phyloP scores from a whole-genome alignment of 1,140 invertebrate species.

The Brachionus sp. region DNA sequence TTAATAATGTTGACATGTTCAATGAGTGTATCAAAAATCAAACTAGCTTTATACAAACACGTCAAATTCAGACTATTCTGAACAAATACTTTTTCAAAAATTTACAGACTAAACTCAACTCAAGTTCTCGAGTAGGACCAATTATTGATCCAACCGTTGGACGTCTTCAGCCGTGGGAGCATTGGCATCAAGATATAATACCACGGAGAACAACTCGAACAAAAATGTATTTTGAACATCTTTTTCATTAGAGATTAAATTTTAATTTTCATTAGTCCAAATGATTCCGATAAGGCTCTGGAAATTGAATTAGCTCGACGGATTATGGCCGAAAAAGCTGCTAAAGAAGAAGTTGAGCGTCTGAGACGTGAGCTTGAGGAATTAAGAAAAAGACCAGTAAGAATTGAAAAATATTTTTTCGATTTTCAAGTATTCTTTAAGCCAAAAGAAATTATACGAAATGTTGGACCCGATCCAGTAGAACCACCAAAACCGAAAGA shows the following conservation, averaged over 20 bases:
- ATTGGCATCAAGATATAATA: constrained; percentile 42
- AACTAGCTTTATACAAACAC: constrained; percentile 8
- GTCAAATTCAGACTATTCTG: constrained; percentile 36
- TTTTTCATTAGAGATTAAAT: neutral
- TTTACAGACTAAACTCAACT: neutral
- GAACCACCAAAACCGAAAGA: neutral
- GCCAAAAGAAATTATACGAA: neutral
- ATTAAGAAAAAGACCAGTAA: neutral
- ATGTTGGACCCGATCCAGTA: neutral
- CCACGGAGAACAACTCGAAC: neutral
- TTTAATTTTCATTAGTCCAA: neutral
- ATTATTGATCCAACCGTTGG: constrained; percentile 44
- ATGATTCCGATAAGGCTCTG: neutral
- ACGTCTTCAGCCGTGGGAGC: constrained; percentile 41
- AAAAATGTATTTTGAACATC: neutral
- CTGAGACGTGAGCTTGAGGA: constrained; percentile 12
- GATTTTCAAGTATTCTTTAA: neutral
- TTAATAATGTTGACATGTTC: neutral
- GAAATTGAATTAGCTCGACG: constrained; percentile 1
- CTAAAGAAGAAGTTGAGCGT: constrained; percentile 2
- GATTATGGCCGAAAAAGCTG: constrained; percentile 14
- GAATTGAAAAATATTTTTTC: neutral
- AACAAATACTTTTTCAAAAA: constrained; percentile 34
- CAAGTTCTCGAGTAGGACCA: neutral
- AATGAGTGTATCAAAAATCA: neutral